These are phyloP conservation scores for Phalacrocorax brasilianus DNA, from an alignment of 2,113 vertebrate species.

Conservation along the genomic window DNA sequence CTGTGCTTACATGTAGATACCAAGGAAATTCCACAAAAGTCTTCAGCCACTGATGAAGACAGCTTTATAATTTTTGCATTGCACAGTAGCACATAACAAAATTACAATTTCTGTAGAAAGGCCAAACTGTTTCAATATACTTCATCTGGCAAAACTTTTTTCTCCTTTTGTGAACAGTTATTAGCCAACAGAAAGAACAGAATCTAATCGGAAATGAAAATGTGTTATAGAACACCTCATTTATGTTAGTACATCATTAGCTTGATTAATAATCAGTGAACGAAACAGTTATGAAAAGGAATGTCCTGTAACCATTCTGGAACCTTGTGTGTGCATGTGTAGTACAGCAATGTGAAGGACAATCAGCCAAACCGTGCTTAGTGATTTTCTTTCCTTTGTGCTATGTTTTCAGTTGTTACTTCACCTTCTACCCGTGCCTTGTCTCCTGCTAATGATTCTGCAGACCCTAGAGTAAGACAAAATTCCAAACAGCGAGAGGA, in stretches of 20 bases:
- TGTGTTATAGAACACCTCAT: neutral
- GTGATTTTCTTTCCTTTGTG: neutral
- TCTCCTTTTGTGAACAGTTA: neutral
- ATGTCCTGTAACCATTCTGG: neutral
- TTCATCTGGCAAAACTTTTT: neutral
- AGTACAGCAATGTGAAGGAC: neutral
- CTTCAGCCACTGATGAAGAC: neutral
- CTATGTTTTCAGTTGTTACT: constrained; percentile 50
- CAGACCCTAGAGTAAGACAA: constrained; percentile 46
- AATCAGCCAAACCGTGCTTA: neutral
- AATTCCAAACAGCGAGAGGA: constrained; percentile 75
- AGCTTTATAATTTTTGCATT: neutral
- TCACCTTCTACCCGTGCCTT: constrained; percentile 58
- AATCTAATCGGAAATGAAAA: neutral
- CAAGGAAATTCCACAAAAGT: neutral
- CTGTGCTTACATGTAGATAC: neutral
- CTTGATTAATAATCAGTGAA: neutral
- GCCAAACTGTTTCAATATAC: neutral
- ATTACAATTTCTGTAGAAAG: neutral
- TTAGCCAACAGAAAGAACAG: neutral
- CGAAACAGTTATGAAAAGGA: neutral
- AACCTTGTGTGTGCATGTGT: no score
- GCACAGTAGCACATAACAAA: neutral
- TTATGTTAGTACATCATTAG: neutral
- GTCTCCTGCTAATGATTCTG: constrained; percentile 53